These are phyloP conservation scores for Clitarchus hookeri DNA, from an alignment of 2,888 invertebrate genomes.

Conservation along the genomic window DNA sequence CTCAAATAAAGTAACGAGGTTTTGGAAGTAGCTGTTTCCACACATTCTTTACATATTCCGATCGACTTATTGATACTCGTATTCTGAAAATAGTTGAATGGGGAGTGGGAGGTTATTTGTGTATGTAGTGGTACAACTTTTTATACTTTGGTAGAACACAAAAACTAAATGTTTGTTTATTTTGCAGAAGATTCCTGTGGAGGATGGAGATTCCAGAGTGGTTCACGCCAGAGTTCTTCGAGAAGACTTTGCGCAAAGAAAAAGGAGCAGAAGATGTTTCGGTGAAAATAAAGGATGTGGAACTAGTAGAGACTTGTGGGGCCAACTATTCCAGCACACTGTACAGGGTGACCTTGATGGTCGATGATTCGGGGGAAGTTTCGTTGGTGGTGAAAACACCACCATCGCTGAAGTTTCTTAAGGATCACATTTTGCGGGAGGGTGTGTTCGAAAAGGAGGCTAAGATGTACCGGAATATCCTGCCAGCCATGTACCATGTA, in stretches of 20 bases:
- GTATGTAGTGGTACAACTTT: no score
- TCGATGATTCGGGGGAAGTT: background rate
- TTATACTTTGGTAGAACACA: no score
- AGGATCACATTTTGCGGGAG: slow-evolving; percentile 27
- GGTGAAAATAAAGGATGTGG: slow-evolving; percentile 19
- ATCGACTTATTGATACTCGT: no score
- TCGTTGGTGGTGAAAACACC: slow-evolving; percentile 37
- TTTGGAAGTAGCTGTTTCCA: no score
- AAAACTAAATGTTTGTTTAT: background rate
- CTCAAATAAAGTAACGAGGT: no score
- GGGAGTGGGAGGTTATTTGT: no score
- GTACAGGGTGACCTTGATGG: slow-evolving; percentile 30
- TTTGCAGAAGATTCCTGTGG: background rate
- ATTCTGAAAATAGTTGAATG: no score
- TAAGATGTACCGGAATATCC: slow-evolving; percentile 28
- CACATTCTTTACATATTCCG: no score
- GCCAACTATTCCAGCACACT: slow-evolving; percentile 37
- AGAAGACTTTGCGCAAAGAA: slow-evolving; percentile 30
- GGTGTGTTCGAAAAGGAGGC: slow-evolving; percentile 34
- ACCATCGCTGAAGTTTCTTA: slow-evolving; percentile 33
- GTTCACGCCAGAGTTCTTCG: slow-evolving; percentile 31
- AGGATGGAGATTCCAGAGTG: slow-evolving; percentile 23
- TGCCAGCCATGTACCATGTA: slow-evolving; percentile 31
- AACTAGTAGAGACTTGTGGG: slow-evolving; percentile 28
- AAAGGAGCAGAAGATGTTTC: slow-evolving; percentile 21